Conservation (phyloP, 2,797 vertebrate genomes). For the Galagoides demidoff region DNA sequence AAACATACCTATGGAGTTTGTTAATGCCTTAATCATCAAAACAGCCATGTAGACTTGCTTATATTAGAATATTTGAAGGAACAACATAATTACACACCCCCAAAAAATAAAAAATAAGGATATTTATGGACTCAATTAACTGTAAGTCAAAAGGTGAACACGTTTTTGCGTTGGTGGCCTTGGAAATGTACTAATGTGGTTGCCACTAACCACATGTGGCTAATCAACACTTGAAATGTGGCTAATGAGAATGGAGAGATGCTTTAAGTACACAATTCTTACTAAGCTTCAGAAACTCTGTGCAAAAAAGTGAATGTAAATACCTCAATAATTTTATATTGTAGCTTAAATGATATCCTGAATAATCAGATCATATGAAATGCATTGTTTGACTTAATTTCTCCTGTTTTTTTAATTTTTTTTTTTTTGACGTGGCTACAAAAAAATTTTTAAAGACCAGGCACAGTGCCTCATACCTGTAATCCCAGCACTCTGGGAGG, state of each 20-base stretch:
- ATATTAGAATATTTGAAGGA: not conserved
- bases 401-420: not conserved
- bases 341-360: not conserved
- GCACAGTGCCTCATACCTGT: too few species aligned
- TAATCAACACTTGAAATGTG: not conserved
- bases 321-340: not conserved
- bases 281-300: constrained; percentile 16
- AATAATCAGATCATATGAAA: not conserved
- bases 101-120: not conserved
- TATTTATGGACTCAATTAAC: not conserved
- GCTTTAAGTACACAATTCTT: not conserved
- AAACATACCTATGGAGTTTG: not conserved
- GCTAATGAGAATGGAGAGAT: not conserved
- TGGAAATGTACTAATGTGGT: not conserved
- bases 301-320: not conserved
- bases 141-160: not conserved
- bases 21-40: not conserved
- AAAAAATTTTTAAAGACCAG: not conserved
- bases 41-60: not conserved
- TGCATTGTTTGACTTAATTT: constrained; percentile 15
- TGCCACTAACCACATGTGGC: not conserved
- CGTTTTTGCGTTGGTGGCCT: not conserved
- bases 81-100: not conserved
- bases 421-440: not conserved
- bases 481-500: too few species aligned